These are phyloP conservation scores for Rhagologus leucostigma DNA, from an alignment of 2,113 vertebrate species.

Conservation along the genomic window DNA sequence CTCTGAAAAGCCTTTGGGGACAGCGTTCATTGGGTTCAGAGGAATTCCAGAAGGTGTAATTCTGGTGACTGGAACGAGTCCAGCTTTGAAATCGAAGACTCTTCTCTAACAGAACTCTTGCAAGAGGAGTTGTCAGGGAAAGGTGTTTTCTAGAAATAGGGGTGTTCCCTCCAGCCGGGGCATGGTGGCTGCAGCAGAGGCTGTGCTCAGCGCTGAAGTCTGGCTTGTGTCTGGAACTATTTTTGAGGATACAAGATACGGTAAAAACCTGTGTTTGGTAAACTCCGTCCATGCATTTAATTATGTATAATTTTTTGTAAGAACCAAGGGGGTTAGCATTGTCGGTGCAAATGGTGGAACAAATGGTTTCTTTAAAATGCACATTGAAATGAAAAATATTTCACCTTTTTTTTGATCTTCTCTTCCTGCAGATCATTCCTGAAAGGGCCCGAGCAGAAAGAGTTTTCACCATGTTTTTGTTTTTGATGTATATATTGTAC, in stretches of 20 bases:
- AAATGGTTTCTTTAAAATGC: neutral
- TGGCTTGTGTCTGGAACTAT: neutral
- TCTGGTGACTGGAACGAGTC: neutral
- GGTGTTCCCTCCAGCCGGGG: neutral
- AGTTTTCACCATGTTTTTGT: neutral
- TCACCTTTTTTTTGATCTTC: neutral
- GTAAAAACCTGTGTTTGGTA: neutral
- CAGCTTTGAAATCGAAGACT: neutral
- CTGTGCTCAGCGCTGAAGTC: accelerated
- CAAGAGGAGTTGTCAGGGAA: neutral
- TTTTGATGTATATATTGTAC: neutral
- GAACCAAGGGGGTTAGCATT: neutral
- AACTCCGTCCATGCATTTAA: neutral
- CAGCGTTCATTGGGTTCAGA: neutral
- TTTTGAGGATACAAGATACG: neutral
- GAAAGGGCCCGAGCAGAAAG: neutral
- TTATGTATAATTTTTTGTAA: neutral
- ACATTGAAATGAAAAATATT: neutral
- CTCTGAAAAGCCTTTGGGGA: neutral
- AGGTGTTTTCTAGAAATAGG: neutral
- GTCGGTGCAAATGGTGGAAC: neutral
- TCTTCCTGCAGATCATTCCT: neutral
- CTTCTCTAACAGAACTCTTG: neutral
- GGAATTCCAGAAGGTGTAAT: neutral
- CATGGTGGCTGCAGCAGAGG: neutral